Evolutionary conservation across 2,113 vertebrate genomes (phyloP).

Genomic region (Donacobius atricapilla): DNA sequence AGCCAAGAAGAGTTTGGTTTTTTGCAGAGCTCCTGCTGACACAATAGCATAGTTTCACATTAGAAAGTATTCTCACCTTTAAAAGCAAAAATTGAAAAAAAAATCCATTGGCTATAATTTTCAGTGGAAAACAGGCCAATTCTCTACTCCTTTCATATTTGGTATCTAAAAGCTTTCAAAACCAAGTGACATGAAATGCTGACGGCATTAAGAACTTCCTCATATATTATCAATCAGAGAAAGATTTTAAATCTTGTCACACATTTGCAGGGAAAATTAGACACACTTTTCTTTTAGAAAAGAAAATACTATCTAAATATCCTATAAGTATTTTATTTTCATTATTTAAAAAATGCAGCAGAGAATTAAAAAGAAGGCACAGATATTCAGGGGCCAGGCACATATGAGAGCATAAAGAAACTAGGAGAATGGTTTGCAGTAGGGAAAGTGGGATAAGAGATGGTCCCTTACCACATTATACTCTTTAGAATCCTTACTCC

Average conservation of each 20-base stretch:
- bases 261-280: neutral
- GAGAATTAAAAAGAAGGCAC: neutral
- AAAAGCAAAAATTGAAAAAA: constrained; percentile 9
- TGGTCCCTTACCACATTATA: neutral
- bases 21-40: neutral
- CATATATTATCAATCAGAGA: constrained; percentile 3
- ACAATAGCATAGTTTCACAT: neutral
- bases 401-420: neutral
- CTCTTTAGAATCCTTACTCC: neutral
- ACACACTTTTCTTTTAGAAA: neutral
- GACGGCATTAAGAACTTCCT: constrained; percentile 13
- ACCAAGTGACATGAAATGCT: neutral
- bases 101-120: constrained; percentile 25
- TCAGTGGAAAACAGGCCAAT: constrained; percentile 37
- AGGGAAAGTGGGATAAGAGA: neutral
- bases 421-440: neutral
- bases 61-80: constrained; percentile 2
- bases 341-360: neutral
- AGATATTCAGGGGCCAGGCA: neutral
- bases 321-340: neutral
- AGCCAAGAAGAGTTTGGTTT: neutral
- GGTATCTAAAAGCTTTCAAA: constrained; percentile 11
- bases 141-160: constrained; percentile 23
- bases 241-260: constrained; percentile 6
- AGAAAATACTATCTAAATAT: neutral